A percentile compares a stretch with the other conserved stretches of the same genome.
These are phyloP conservation scores for Limnephilus marmoratus DNA, from an alignment of 2,888 invertebrate genomes.

Conservation along the genomic window DNA sequence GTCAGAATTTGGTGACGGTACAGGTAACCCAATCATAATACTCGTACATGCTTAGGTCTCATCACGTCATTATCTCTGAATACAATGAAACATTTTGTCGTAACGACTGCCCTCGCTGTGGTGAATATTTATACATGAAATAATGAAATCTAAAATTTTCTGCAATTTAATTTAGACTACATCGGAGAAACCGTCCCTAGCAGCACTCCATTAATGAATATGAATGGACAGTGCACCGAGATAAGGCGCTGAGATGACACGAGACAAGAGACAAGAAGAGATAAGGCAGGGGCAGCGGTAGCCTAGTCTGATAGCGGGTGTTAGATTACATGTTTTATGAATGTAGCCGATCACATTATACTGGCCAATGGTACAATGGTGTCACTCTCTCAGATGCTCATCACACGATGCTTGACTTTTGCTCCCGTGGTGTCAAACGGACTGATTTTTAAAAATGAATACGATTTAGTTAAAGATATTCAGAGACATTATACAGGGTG, in stretches of 20 bases:
- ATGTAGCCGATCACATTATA: background rate
- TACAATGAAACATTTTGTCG: too few relatives aligned
- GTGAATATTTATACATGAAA: too few relatives aligned
- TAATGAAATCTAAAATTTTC: too few relatives aligned
- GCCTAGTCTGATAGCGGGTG: background rate
- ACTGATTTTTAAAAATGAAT: background rate
- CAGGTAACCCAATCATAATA: too few relatives aligned
- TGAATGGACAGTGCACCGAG: constrained; percentile 11
- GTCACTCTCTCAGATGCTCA: background rate
- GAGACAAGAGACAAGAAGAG: background rate
- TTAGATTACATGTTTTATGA: background rate
- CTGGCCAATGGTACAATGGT: background rate
- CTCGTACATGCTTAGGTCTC: too few relatives aligned
- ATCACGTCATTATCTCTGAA: too few relatives aligned
- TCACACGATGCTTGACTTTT: background rate
- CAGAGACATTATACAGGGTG: background rate
- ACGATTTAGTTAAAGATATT: background rate
- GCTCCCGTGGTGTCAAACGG: background rate
- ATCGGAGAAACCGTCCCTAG: background rate
- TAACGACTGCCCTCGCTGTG: too few relatives aligned
- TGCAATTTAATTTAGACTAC: background rate
- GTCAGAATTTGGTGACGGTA: too few relatives aligned
- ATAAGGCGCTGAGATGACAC: constrained; percentile 11
- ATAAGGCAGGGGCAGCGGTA: background rate
- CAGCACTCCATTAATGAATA: constrained; percentile 5